Conservation (phyloP, 2,113 vertebrate genomes). For the Thryonomys swinderianus region DNA sequence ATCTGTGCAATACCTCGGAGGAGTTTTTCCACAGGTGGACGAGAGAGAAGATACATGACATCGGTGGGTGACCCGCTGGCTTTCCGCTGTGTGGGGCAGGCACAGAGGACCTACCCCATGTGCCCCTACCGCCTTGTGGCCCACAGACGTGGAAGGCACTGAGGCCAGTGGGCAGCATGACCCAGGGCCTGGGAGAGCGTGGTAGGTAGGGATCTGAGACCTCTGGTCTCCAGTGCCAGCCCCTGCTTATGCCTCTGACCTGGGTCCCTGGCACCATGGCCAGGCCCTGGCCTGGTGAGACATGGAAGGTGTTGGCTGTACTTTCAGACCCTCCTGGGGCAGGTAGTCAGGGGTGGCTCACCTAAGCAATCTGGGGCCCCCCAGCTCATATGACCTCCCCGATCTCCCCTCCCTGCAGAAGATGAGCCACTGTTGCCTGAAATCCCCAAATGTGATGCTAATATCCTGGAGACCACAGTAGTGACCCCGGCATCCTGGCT, state of each 20-base stretch:
- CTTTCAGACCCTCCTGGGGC: not conserved
- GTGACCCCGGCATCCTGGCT: constrained; percentile 82
- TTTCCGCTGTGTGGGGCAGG: not conserved
- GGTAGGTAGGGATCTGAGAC: not conserved
- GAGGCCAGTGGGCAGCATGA: not conserved
- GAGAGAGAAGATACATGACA: constrained; percentile 81
- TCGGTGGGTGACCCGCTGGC: constrained; percentile 78
- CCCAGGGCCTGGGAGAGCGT: not conserved
- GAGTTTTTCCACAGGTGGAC: constrained; percentile 90
- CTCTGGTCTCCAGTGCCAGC: not conserved
- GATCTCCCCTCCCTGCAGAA: constrained; percentile 73
- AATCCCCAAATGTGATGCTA: constrained; percentile 76
- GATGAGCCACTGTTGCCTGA: constrained; percentile 79
- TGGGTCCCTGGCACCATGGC: not conserved
- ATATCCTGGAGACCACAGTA: constrained; percentile 81
- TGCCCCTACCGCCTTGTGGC: not conserved
- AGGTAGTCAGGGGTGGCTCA: not conserved
- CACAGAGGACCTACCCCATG: not conserved
- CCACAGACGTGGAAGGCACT: not conserved
- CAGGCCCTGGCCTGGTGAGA: not conserved
- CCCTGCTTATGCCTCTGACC: not conserved
- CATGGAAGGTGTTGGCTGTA: not conserved
- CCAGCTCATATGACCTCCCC: not conserved
- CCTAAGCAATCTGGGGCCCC: not conserved
- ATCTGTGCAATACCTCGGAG: constrained; percentile 85